Base-by-base conservation (phyloP, 1,140 invertebrate species). In the Drosophila lowei region DNA sequence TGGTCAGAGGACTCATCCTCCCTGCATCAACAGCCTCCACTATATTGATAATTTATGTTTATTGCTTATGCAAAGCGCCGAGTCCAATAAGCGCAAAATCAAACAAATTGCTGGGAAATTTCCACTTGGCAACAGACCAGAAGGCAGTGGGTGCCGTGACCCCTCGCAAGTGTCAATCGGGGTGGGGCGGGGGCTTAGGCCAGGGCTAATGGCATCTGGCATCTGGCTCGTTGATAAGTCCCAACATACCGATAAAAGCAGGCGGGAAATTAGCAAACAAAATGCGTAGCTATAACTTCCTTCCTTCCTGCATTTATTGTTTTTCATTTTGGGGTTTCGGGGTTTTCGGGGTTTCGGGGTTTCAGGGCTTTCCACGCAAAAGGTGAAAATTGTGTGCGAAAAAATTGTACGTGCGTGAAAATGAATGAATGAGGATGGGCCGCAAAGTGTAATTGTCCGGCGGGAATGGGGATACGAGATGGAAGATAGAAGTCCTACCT, bases 301-400 rank as follows among this genome's bases (percentile, higher is more conserved):
- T 80, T 75, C 62, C 63, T 16, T 66, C 46, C 5, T 53, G 41
- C 56, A 60, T 66, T 48, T 63, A 34, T 56, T 58, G 59, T 25
- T 65, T 59, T 65, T 49, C 46, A 43, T 74, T 54, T 65, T 63
- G 48, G 50, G 44, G 18, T 18, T 18, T 18, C 18, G 18, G 18
- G 18, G 18, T 1, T 18, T 52, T 55, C 4, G 3, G 23, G 23
- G 23, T 0, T 18, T 18, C 18, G 18, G 18, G 18, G 18, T 1
- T 18, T 52, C 4, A 0, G 23, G 23, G 23, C 0, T 65, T 55
- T 53, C 46, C 63, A 66, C 65, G 72, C 75, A 38, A 68, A 70
- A 86, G 78, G 81, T 86, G 81, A 86, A 86, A 86, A 86, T 86
- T 88, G 81, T 88, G 83, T 86, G 81, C 83, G 81, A 86, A 86